Conservation (phyloP, 2,888 invertebrate genomes). For the Zelleria hepariella region DNA sequence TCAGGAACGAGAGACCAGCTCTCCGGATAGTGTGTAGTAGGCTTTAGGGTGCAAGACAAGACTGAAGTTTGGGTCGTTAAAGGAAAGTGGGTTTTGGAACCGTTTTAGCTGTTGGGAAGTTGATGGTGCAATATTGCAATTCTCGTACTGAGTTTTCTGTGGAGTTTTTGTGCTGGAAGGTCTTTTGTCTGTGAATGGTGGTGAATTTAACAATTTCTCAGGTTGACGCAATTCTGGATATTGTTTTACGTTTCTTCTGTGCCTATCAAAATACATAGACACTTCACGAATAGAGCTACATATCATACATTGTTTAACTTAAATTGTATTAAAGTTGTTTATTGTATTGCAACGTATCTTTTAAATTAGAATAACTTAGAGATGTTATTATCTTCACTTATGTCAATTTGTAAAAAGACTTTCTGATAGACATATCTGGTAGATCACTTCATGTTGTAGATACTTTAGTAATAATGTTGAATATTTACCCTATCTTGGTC, state of each 20-base stretch:
- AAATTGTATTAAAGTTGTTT: background rate
- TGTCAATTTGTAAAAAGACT: constrained; percentile 17
- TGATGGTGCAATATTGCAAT: background rate
- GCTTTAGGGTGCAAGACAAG: no score
- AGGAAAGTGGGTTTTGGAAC: background rate
- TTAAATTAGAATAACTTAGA: background rate
- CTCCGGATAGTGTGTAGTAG: constrained; percentile 58
- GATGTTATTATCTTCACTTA: background rate
- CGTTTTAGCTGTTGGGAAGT: background rate
- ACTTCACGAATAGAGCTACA: constrained; percentile 46
- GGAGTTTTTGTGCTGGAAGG: no score
- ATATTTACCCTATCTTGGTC: background rate
- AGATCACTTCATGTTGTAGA: background rate
- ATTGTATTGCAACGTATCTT: background rate
- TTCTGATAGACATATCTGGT: background rate
- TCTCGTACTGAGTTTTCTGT: background rate
- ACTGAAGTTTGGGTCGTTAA: background rate
- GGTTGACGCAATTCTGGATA: background rate
- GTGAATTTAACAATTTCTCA: no score
- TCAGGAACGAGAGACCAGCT: constrained; percentile 46
- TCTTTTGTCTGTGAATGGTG: background rate
- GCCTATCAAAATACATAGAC: background rate
- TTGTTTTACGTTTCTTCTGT: background rate
- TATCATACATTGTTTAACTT: constrained; percentile 28
- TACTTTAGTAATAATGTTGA: background rate